Conservation (phyloP, 37 sponge, comb jelly and placozoan species). For the Mnemiopsis leidyi region DNA sequence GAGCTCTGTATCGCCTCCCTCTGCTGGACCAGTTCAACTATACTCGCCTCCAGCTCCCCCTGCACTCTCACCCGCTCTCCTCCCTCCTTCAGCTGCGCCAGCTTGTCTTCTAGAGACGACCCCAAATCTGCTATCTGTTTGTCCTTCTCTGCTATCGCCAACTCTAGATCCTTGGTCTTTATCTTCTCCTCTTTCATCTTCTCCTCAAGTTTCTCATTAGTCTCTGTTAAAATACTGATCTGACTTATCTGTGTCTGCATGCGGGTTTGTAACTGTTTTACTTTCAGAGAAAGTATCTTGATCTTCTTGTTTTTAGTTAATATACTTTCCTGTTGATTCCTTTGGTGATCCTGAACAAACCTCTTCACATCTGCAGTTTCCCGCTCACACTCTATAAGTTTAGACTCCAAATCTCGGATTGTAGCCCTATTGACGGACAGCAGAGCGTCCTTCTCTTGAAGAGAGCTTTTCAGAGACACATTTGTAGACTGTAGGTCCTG, state of each 20-base stretch:
- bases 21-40: constrained; percentile 16
- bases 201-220: constrained; percentile 15
- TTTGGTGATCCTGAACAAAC: not conserved
- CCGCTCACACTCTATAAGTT: constrained; percentile 21
- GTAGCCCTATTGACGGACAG: not conserved
- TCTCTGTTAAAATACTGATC: constrained; percentile 13
- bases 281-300: constrained; percentile 15
- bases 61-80: not conserved
- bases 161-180: not conserved
- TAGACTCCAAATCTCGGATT: constrained; percentile 19
- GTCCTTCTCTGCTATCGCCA: not conserved
- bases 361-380: not conserved
- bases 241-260: not conserved
- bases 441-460: constrained; percentile 23
- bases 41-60: not conserved
- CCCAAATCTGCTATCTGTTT: not conserved
- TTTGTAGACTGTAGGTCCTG: not conserved
- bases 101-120: not conserved
- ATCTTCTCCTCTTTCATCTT: not conserved
- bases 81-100: not conserved
- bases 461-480: not conserved
- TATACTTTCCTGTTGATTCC: not conserved
- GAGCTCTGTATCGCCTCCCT: not conserved
- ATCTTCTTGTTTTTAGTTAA: constrained; percentile 29
- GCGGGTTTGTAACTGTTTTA: constrained; percentile 18